These are phyloP conservation scores for Ephydatia muelleri DNA, from an alignment of 37 sponge, comb jelly and placozoan genomes.

Conservation along the genomic window DNA sequence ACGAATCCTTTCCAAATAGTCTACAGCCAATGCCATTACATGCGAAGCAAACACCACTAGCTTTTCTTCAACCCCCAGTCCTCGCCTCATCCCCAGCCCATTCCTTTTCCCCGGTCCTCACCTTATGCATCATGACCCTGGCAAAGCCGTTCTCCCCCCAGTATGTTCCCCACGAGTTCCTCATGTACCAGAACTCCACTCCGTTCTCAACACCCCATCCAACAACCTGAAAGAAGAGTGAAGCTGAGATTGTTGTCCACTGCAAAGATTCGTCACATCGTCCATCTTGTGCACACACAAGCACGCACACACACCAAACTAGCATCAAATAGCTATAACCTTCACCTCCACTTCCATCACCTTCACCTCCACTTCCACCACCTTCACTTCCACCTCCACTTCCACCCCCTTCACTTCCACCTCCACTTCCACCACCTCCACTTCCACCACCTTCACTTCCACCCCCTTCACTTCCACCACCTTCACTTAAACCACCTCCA, in stretches of 20 bases:
- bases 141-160: conserved; percentile 85
- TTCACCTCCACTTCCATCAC: too few relatives aligned
- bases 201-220: conserved; percentile 93
- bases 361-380: not conserved
- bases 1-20: too few relatives aligned
- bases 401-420: too few relatives aligned
- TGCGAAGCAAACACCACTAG: too few relatives aligned
- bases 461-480: not conserved
- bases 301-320: conserved; percentile 4
- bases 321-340: too few relatives aligned
- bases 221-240: conserved; percentile 40
- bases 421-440: not conserved
- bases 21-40: too few relatives aligned
- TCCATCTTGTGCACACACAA: too few relatives aligned
- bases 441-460: not conserved
- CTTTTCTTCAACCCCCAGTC: not conserved
- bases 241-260: not conserved
- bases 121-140: conserved; percentile 88
- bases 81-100: not conserved
- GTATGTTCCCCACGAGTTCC: conserved; percentile 91
- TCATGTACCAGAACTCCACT: conserved; percentile 83
- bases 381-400: not conserved
- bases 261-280: too few relatives aligned
- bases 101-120: not conserved
- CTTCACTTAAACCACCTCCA: not conserved